These are phyloP conservation scores for Nibea albiflora DNA, from an alignment of 2,113 vertebrate species.

Conservation along the genomic window DNA sequence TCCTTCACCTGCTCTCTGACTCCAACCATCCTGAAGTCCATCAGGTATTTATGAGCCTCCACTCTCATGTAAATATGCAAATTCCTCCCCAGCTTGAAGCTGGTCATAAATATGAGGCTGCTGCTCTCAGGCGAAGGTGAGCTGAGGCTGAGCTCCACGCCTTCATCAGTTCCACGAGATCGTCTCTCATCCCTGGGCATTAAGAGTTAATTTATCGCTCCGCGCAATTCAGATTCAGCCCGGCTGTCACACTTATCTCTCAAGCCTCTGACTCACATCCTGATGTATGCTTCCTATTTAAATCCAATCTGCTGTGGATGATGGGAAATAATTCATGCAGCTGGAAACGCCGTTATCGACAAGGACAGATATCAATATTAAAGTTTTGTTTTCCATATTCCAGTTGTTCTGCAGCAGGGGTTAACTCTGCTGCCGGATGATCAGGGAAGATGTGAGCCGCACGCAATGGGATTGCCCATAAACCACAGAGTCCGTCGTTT, in stretches of 20 bases:
- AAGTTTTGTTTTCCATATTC: constrained; percentile 22
- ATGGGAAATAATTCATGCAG: constrained; percentile 64
- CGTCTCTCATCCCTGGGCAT: constrained; percentile 38
- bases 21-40: constrained; percentile 18
- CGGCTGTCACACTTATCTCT: constrained; percentile 65
- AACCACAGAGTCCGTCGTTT: constrained; percentile 24
- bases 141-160: constrained; percentile 13
- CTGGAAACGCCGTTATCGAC: constrained; percentile 57
- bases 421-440: constrained; percentile 15
- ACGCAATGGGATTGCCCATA: background rate
- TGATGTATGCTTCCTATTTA: constrained; percentile 73
- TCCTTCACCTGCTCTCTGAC: constrained; percentile 26
- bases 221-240: constrained; percentile 45
- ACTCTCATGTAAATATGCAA: constrained; percentile 48
- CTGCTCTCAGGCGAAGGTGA: constrained; percentile 28
- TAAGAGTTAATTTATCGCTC: constrained; percentile 73
- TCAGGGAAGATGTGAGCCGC: background rate
- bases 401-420: constrained; percentile 5
- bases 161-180: constrained; percentile 37
- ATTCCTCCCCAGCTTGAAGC: constrained; percentile 28
- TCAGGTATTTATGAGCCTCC: constrained; percentile 66
- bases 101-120: constrained; percentile 69
- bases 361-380: constrained; percentile 62
- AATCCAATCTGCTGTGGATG: constrained; percentile 69
- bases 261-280: constrained; percentile 37